Percentiles rank a stretch among this genome's conserved stretches.
Evolutionary conservation across 2,113 vertebrate species (phyloP).

Genomic region (Atherinomorus stipes): DNA sequence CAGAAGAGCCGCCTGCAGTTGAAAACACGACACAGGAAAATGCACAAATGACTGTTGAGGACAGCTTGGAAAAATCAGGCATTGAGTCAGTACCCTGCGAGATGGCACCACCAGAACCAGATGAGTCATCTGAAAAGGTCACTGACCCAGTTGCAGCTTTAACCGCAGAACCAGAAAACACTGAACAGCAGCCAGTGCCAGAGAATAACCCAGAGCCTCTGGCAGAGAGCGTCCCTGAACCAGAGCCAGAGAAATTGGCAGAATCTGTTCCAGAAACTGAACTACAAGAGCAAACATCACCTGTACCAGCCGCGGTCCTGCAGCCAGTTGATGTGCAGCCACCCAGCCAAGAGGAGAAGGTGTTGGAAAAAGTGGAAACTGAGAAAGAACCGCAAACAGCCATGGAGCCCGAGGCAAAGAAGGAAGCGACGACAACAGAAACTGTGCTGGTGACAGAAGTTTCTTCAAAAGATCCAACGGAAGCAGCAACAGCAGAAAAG

Average conservation of each 20-base stretch:
- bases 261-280: constrained; percentile 42
- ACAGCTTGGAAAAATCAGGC: constrained; percentile 28
- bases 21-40: constrained; percentile 30
- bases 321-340: constrained; percentile 22
- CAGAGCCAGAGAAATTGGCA: constrained; percentile 59
- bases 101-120: constrained; percentile 38
- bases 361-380: constrained; percentile 7
- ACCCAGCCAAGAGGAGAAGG: constrained; percentile 13
- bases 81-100: neutral
- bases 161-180: constrained; percentile 45
- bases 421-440: constrained; percentile 6
- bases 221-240: constrained; percentile 53
- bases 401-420: neutral
- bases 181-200: constrained; percentile 49
- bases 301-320: constrained; percentile 4
- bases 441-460: neutral
- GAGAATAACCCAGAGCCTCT: constrained; percentile 65
- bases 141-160: constrained; percentile 39
- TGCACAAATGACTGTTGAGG: constrained; percentile 1
- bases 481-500: neutral
- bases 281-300: constrained; percentile 25
- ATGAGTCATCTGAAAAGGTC: constrained; percentile 58
- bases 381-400: constrained; percentile 1
- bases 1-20: constrained; percentile 35
- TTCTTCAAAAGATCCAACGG: constrained; percentile 15